phyloP scores from a whole-genome alignment of 2,797 vertebrate genomes.

The Phylloscopus collybita region DNA sequence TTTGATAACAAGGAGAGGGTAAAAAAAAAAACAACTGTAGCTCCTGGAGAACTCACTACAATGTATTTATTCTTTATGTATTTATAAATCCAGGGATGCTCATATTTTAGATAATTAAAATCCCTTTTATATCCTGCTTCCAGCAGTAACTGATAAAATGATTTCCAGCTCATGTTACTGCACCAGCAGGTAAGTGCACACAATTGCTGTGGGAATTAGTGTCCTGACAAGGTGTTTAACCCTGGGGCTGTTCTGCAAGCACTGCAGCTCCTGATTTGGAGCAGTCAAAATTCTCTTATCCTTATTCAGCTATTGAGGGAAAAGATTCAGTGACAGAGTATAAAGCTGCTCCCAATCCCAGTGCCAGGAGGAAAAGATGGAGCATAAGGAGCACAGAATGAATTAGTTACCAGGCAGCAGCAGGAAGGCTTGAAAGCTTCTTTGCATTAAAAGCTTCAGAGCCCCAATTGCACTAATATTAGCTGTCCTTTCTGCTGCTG shows the following conservation, averaged over 20 bases:
- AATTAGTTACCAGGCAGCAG: slow-evolving; percentile 26
- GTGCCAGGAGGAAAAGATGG: neutral
- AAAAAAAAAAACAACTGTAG: neutral
- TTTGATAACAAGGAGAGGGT: neutral
- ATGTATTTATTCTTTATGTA: neutral
- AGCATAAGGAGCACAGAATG: neutral
- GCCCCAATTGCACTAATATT: neutral
- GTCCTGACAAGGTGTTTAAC: neutral
- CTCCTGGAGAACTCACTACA: neutral
- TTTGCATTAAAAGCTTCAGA: slow-evolving; percentile 9
- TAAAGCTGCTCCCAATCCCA: neutral
- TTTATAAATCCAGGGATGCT: neutral
- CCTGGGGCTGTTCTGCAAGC: neutral
- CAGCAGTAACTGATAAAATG: neutral
- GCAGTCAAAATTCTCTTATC: neutral
- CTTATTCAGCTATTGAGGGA: neutral
- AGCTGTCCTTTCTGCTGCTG: slow-evolving; percentile 20
- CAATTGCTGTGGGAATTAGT: neutral
- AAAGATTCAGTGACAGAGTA: neutral
- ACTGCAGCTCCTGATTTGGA: neutral
- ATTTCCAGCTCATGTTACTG: neutral
- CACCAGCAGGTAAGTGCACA: neutral
- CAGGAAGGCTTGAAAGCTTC: neutral
- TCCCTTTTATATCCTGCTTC: neutral
- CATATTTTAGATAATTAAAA: neutral